Percentiles rank a stretch among this genome's conserved stretches.
phyloP scores from a whole-genome alignment of 1,140 invertebrate species.

The Atta cephalotes region DNA sequence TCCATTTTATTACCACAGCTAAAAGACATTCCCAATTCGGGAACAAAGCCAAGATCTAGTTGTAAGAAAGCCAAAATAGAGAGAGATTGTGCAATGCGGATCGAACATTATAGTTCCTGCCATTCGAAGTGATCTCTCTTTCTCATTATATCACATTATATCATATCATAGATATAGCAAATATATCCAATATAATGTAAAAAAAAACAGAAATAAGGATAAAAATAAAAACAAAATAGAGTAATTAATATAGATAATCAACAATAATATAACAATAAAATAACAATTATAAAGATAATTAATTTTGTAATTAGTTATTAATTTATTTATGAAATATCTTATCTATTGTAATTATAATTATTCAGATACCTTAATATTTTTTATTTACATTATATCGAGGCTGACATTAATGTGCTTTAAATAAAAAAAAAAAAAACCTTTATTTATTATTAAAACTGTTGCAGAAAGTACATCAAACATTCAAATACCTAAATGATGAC shows the following conservation, averaged over 20 bases:
- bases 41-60: slow-evolving; percentile 75
- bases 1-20: slow-evolving; percentile 12
- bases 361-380: neutral
- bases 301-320: neutral
- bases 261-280: too few species aligned
- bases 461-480: neutral
- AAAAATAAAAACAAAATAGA: neutral
- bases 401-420: neutral
- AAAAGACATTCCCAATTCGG: slow-evolving; percentile 73
- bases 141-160: neutral
- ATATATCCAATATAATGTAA: neutral
- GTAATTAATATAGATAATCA: neutral
- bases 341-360: too few species aligned
- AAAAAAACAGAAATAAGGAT: neutral
- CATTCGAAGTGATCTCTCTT: slow-evolving; percentile 16
- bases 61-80: slow-evolving; percentile 76
- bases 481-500: neutral
- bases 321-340: neutral
- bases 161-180: neutral
- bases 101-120: slow-evolving; percentile 40
- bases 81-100: slow-evolving; percentile 73
- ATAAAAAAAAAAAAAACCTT: neutral
- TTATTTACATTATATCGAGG: neutral
- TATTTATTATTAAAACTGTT: slow-evolving; percentile 9
- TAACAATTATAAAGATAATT: neutral